Conservation (phyloP, 2,797 vertebrate genomes). For the Melopsittacus undulatus region DNA sequence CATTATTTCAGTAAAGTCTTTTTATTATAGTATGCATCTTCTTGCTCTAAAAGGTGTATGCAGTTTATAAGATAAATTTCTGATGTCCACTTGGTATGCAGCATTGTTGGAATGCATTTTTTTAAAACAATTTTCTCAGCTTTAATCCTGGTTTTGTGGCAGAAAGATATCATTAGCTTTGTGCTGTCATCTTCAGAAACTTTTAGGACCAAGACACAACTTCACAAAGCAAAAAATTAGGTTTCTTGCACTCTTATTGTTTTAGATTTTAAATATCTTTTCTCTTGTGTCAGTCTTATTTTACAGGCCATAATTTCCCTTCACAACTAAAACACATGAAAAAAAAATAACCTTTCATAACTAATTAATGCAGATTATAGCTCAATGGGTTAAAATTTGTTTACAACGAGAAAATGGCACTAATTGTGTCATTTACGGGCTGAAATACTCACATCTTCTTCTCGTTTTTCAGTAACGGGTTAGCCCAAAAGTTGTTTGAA, state of each 20-base stretch:
- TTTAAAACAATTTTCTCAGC: not conserved
- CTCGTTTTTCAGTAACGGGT: not conserved
- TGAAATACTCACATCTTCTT: not conserved
- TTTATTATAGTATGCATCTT: not conserved
- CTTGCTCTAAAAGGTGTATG: not conserved
- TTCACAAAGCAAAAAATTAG: not conserved
- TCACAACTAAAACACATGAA: not conserved
- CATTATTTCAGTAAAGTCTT: not conserved
- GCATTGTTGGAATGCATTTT: not conserved
- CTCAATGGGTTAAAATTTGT: not conserved
- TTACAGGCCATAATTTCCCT: not conserved
- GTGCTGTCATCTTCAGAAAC: not conserved
- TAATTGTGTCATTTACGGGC: not conserved
- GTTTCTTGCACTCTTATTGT: not conserved
- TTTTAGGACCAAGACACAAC: not conserved
- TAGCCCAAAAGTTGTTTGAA: not conserved
- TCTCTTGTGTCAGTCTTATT: not conserved
- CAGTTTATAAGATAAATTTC: not conserved
- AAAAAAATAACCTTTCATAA: constrained; percentile 2
- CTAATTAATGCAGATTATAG: not conserved
- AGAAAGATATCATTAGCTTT: not conserved
- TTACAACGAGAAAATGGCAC: not conserved
- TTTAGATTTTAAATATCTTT: not conserved
- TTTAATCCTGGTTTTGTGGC: not conserved
- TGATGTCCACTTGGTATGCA: not conserved